phyloP scores from a whole-genome alignment of 2,113 vertebrate species.

The Bufo bufo region DNA sequence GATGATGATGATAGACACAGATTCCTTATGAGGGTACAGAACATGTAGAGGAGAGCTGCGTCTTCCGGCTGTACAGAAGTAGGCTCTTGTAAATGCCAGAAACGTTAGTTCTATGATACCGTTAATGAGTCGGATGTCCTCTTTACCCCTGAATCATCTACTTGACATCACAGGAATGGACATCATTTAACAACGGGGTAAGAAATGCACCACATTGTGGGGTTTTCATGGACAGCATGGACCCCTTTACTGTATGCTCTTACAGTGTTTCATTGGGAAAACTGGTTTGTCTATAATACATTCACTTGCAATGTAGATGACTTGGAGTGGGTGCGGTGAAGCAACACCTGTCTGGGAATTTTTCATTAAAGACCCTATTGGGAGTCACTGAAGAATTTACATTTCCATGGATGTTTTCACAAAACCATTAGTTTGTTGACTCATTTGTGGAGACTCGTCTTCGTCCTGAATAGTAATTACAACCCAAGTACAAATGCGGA shows the following conservation, averaged over 20 bases:
- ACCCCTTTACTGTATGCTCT: background rate
- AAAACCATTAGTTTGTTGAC: background rate
- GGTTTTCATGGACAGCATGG: background rate
- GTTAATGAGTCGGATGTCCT: background rate
- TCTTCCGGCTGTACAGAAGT: background rate
- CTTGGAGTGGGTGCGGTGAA: background rate
- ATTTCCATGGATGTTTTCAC: slow-evolving; percentile 14
- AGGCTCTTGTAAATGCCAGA: background rate
- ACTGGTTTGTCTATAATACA: background rate
- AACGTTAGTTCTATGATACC: background rate
- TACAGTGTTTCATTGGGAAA: background rate
- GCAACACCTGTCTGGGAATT: slow-evolving; percentile 20
- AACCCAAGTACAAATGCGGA: too few relatives aligned
- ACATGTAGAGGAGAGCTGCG: background rate
- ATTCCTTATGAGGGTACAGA: background rate
- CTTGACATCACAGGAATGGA: too few relatives aligned
- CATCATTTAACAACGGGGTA: background rate
- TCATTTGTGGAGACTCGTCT: background rate
- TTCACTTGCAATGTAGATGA: background rate
- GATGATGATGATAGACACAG: background rate
- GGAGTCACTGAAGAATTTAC: background rate
- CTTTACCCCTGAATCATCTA: background rate
- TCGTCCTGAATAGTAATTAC: background rate
- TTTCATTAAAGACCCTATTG: background rate
- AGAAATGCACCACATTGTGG: background rate